Base-by-base conservation (phyloP, 2,113 vertebrate species). In the Psophia crepitans region DNA sequence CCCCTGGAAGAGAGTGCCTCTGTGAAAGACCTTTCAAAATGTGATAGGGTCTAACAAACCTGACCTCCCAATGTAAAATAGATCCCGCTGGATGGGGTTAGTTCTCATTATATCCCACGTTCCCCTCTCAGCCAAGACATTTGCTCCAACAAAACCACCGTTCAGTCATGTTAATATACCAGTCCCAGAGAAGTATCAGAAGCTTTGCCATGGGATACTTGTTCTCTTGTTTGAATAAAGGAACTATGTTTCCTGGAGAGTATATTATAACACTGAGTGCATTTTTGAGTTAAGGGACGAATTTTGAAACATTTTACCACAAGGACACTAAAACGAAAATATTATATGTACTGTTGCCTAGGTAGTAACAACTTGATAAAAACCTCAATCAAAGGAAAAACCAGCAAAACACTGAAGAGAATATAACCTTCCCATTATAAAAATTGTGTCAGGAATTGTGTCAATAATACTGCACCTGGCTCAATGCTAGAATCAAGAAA, bases 301-400 rank as follows among this genome's bases (percentile, higher is more conserved):
- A 90, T 91, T 90, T 79, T 74, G 87, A 84, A 92, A 74, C 39
- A 43, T 86, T 94, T 94, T 84, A 74, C 64, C 92, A 58, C 33
- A 51, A 82, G 70, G 66, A 85, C 33, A 37, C 56, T 68, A 86
- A 90, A 88, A 90, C 88, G 13, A 86, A 90, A 95, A 78, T 49
- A 66, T 44, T 86, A n/a, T 24, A 70, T 5, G 33, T 43, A 35
- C 16, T 44, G 33, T 73, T 89, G 68, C 82, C 66, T 70, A 51
- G n/a, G 48, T n/a, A 69, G 84, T 65, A 93, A 76, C 27, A 77
- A 93, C 48, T 48, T 78, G 65, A 87, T 61, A 68, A 91, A 96
- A 80, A 66, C 14, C 61, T 87, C 56, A 78, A 6, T 30, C 60
- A 63, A 75, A 92, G 56, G 60, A 85, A 51, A 75, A 56, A 32